A percentile compares a stretch with the other conserved stretches of the same genome.
Conservation (phyloP, 2,113 vertebrate species). For the Myxocyprinus asiaticus region DNA sequence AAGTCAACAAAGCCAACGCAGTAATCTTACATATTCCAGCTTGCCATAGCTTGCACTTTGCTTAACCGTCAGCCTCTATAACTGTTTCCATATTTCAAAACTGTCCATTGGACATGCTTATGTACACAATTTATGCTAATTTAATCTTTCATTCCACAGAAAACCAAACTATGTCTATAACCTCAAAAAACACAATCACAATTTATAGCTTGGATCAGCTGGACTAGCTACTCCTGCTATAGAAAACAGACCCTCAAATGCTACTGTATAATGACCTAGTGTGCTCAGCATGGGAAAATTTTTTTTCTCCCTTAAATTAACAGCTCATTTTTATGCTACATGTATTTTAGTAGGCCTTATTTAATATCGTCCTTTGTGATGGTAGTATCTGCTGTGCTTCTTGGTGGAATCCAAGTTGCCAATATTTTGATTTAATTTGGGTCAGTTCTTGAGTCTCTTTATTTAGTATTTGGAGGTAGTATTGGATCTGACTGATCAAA, state of each 20-base stretch:
- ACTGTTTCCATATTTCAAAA: slow-evolving; percentile 68
- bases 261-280: too few relatives aligned
- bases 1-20: slow-evolving; percentile 19
- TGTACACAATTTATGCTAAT: slow-evolving; percentile 71
- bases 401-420: neutral
- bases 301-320: too few relatives aligned
- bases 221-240: neutral
- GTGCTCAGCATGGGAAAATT: too few relatives aligned
- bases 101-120: slow-evolving; percentile 57
- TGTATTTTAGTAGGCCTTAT: too few relatives aligned
- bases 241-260: neutral
- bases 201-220: slow-evolving; percentile 36
- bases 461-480: slow-evolving; percentile 14
- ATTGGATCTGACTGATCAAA: slow-evolving; percentile 56
- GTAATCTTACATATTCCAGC: slow-evolving; percentile 30
- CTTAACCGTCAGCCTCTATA: slow-evolving; percentile 58
- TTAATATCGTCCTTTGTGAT: too few relatives aligned
- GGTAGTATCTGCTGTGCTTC: too few relatives aligned
- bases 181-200: slow-evolving; percentile 32
- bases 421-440: neutral
- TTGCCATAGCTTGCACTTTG: neutral
- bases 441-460: neutral
- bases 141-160: slow-evolving; percentile 63
- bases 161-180: slow-evolving; percentile 58
- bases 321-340: too few relatives aligned